A percentile compares a stretch with the other conserved stretches of the same genome.
phyloP scores from a whole-genome alignment of 1,140 invertebrate genomes.

The Drosophila watanabei region DNA sequence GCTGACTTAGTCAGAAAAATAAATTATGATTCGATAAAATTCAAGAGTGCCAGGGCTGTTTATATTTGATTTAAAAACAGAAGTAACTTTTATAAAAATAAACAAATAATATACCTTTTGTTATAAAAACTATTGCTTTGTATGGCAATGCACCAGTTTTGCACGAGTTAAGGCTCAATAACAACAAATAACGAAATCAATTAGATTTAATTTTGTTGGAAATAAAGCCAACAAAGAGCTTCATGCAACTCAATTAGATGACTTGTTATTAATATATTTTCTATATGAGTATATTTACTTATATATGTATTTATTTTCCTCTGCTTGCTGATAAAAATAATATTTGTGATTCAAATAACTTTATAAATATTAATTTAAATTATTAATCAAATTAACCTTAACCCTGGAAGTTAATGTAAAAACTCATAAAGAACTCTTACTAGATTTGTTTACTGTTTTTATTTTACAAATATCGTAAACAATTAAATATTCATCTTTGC shows the following conservation, averaged over 20 bases:
- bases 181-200: background rate
- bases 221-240: conserved; percentile 6
- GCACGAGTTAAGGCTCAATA: background rate
- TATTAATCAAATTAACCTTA: background rate
- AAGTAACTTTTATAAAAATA: background rate
- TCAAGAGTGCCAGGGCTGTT: background rate
- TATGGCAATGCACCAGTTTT: background rate
- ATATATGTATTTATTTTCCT: no score
- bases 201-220: conserved; percentile 1
- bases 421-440: background rate
- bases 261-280: background rate
- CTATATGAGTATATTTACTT: background rate
- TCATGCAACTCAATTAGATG: background rate
- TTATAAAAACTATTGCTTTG: background rate
- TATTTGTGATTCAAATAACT: background rate
- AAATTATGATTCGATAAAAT: background rate
- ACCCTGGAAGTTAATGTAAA: background rate
- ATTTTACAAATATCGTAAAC: background rate
- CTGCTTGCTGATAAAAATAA: background rate
- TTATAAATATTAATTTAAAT: background rate
- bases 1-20: background rate
- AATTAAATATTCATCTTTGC: background rate
- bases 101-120: background rate
- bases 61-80: background rate
- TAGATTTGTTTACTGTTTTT: no score